Base-by-base conservation (phyloP, 2,113 vertebrate species). In the Pteronura brasiliensis region DNA sequence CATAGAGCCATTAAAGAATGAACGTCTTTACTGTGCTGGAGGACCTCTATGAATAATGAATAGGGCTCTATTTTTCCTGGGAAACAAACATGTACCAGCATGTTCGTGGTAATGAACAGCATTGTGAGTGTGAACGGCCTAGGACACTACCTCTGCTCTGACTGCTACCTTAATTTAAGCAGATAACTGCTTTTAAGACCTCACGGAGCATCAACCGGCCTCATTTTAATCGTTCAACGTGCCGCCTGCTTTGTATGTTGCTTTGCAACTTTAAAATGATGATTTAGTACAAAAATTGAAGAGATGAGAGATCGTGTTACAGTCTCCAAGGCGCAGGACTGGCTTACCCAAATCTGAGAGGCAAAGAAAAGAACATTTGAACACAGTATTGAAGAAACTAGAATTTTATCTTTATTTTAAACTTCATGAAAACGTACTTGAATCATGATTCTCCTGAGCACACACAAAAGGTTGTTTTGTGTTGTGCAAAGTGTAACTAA, bases 21-120 rank as follows among this genome's bases (percentile, higher is more conserved):
- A 97, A 97, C 98, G 98, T 98, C 93, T 90, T 93, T 89, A 83
- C 98, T 98, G 95, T 96, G 92, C 21, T 1, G 18, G 95, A 97
- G 90, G 36, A 47, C 83, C 36, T 97, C 89, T 49, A 39, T 98
- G 95, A 97, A 88, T 96, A 98, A 44, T 93, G 98, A 98, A 98
- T 98, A 87, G 34, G 44, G 76, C 93, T 97, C 94, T 97, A 87
- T 98, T 98, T 98, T 98, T 96, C 87, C 81, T 23, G 83, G 88
- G 98, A 95, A 97, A 98, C 34, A 98, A 97, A 97, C 91, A 97
- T 49, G 94, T 85, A 74, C 88, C 12, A 10, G 77, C 55, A 67
- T 96, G 98, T 90, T 93, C 88, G 42, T 96, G 84, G 94, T 96
- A 96, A 97, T 36, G 74, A 95, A 61, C 27, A 91, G 47, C 87